phyloP scores from a whole-genome alignment of 1,140 invertebrate genomes.

The Eupristina koningsbergeri region DNA sequence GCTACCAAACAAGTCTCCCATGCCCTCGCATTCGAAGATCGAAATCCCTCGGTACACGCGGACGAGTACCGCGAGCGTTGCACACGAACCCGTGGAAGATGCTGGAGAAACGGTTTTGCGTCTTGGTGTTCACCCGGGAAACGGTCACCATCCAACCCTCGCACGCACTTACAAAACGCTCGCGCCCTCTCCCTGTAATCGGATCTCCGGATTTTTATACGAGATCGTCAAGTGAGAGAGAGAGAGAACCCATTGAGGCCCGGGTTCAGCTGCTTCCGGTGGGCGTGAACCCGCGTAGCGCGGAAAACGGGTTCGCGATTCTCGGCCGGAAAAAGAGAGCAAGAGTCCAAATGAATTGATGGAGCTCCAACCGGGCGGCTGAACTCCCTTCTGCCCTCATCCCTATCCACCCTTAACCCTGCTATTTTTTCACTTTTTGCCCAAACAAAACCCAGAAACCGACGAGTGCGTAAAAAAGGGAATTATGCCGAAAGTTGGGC shows the following conservation, averaged over 20 bases:
- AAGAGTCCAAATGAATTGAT: slow-evolving; percentile 21
- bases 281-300: slow-evolving; percentile 64
- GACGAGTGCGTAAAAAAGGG: not conserved
- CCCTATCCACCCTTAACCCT: not conserved
- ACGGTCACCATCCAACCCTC: slow-evolving; percentile 60
- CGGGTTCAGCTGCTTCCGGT: slow-evolving; percentile 72
- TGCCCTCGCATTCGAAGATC: not conserved
- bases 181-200: slow-evolving; percentile 61
- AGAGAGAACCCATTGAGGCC: slow-evolving; percentile 58
- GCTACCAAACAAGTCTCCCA: not conserved
- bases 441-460: slow-evolving; percentile 31
- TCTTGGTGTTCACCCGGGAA: slow-evolving; percentile 52
- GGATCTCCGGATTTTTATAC: slow-evolving; percentile 67
- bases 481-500: slow-evolving; percentile 51
- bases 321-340: slow-evolving; percentile 35
- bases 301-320: slow-evolving; percentile 72
- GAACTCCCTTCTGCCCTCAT: not conserved
- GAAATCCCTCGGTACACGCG: not conserved
- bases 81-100: not conserved
- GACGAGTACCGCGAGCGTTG: not conserved
- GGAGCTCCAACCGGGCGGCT: not conserved
- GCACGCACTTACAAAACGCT: not conserved
- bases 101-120: slow-evolving; percentile 40
- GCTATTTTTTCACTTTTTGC: slow-evolving; percentile 44
- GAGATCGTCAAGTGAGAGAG: slow-evolving; percentile 40